Evolutionary conservation across 2,888 invertebrate species (phyloP), one percentile per base, ranked within the genome.

Genomic region (Andrena fulva): DNA sequence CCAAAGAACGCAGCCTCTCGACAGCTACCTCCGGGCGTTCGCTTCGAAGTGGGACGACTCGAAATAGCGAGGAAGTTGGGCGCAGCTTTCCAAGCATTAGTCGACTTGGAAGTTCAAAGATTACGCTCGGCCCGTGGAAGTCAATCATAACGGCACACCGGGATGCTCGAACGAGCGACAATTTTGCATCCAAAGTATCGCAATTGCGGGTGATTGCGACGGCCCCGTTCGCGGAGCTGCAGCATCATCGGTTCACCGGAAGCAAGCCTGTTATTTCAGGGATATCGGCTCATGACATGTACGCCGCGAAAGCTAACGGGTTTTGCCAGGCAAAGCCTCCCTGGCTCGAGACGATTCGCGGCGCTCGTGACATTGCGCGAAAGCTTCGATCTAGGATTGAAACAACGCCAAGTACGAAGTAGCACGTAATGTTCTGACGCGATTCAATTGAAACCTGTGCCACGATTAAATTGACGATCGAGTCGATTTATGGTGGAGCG

Each of bases 201-300:
- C 88, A 87, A 87, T 87, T 86, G 88, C 86, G 71, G 78, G 60
- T 81, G 84, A 85, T 87, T 84, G 81, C 84, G 76, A 56, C 78
- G 56, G 64, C 72, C 72, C 56, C 54, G 78, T 56, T 48, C 62
- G 31, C 56, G 16, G 68, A 33, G 20, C 48, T 56, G 82, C 81
- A 73, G 20, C 68, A 63, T 86, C 76, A 59, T 63, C 60, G 56
- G 59, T 42, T 78, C 72, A 80, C 72, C 88, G 84, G 86, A 88
- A 86, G 84, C 77, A 82, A 85, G 68, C 80, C 87, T 88, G 88
- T 87, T 87, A 87, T 87, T 87, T 87, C 56, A 69, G 74, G 62
- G 72, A 75, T 77, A 76, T 87, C 81, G 69, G 29, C 48, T 24
- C 56, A 24, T 60, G 72, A 64, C 71, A 59, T 75, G 67, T 52